Conservation (phyloP, 2,888 invertebrate genomes). For the Andrena chrysosceles region DNA sequence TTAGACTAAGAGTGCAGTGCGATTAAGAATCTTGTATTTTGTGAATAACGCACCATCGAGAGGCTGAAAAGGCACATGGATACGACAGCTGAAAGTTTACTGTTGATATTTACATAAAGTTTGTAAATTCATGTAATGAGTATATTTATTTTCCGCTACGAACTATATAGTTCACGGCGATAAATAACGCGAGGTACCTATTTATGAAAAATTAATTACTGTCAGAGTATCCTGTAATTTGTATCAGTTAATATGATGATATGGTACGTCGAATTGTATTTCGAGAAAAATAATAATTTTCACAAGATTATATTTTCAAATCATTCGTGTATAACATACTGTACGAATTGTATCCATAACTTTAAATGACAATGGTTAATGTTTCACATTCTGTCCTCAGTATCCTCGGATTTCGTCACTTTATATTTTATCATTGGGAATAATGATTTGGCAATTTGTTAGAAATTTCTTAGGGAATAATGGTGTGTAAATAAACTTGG, state of each 20-base stretch:
- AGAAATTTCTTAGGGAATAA: neutral
- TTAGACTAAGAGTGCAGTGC: neutral
- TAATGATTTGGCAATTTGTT: slow-evolving; percentile 1
- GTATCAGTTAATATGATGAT: too few relatives aligned
- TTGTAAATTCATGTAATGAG: neutral
- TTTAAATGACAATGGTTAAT: slow-evolving; percentile 7
- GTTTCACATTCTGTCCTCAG: neutral
- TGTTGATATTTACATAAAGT: slow-evolving; percentile 4
- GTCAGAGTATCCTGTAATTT: too few relatives aligned
- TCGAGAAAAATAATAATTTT: neutral
- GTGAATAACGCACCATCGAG: neutral
- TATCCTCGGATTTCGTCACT: neutral
- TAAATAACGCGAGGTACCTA: neutral
- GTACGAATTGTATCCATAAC: neutral
- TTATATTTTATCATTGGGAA: slow-evolving; percentile 1
- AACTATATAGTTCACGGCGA: neutral
- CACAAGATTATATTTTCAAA: neutral
- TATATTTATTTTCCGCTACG: neutral
- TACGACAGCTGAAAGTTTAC: neutral
- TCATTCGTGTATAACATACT: neutral
- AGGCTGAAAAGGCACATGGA: neutral
- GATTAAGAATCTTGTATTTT: slow-evolving; percentile 1
- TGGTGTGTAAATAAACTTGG: neutral
- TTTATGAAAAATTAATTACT: slow-evolving; percentile 1
- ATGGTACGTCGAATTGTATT: neutral